Conservation (phyloP, 2,797 vertebrate genomes). For the Sebastolobus alascanus region DNA sequence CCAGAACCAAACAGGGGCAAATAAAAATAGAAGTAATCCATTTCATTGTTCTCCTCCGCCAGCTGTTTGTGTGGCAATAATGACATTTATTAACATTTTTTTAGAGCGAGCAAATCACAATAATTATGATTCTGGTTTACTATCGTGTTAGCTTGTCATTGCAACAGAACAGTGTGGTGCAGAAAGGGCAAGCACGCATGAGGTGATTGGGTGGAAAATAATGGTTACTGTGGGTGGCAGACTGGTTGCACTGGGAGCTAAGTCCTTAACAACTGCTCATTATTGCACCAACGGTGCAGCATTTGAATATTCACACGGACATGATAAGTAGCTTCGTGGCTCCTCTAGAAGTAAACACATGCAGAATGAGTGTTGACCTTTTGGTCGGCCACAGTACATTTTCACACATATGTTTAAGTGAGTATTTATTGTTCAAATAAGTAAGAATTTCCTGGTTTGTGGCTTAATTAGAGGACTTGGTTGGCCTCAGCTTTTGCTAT, state of each 20-base stretch:
- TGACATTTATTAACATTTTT: background rate
- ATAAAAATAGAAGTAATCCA: slow-evolving; percentile 49
- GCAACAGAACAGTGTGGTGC: background rate
- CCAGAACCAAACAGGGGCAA: slow-evolving; percentile 12
- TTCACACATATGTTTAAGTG: background rate
- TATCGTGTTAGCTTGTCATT: slow-evolving; percentile 2
- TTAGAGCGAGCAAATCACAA: slow-evolving; percentile 6
- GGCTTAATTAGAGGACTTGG: slow-evolving; percentile 32
- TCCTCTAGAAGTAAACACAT: slow-evolving; percentile 4
- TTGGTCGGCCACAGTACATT: background rate
- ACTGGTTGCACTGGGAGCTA: slow-evolving; percentile 18
- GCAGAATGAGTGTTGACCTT: slow-evolving; percentile 1
- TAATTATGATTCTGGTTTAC: slow-evolving; percentile 22
- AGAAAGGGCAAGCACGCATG: slow-evolving; percentile 7
- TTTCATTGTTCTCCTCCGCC: slow-evolving; percentile 5
- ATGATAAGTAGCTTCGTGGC: slow-evolving; percentile 31
- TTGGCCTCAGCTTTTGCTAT: slow-evolving; percentile 1
- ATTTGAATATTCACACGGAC: slow-evolving; percentile 28
- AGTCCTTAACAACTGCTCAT: slow-evolving; percentile 39
- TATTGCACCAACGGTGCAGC: slow-evolving; percentile 11
- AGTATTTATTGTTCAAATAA: too few species aligned
- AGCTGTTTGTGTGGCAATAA: slow-evolving; percentile 5
- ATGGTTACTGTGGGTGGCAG: slow-evolving; percentile 9
- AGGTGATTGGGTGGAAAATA: background rate
- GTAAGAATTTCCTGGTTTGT: background rate